Evolutionary conservation across 2,888 invertebrate genomes (phyloP).

Genomic region (Mechanitis messenoides): DNA sequence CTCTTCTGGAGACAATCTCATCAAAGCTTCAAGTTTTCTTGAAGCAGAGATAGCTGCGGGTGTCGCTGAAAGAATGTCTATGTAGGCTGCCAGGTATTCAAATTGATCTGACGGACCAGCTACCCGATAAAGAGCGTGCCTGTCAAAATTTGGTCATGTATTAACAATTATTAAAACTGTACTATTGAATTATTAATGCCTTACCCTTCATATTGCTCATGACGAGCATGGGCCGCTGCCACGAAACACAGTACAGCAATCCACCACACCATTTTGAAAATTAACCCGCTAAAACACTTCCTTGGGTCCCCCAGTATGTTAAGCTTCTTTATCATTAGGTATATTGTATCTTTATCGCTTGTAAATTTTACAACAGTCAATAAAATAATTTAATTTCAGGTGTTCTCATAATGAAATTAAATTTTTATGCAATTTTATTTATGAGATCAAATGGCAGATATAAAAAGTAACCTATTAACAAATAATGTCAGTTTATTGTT

Average conservation of each 20-base stretch:
- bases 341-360: background rate
- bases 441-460: too few species aligned
- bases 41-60: constrained; percentile 43
- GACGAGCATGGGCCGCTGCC: constrained; percentile 46
- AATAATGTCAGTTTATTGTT: too few species aligned
- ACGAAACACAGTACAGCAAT: constrained; percentile 42
- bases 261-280: constrained; percentile 45
- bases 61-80: constrained; percentile 53
- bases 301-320: constrained; percentile 3
- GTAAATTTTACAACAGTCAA: background rate
- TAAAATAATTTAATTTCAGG: too few species aligned
- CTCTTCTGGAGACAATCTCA: constrained; percentile 54
- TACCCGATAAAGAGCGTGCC: constrained; percentile 59
- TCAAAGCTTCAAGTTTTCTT: constrained; percentile 51
- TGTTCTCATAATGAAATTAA: too few species aligned
- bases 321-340: background rate
- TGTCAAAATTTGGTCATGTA: constrained; percentile 29
- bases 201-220: constrained; percentile 69
- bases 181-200: too few species aligned
- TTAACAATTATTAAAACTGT: background rate
- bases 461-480: too few species aligned
- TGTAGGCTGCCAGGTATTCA: constrained; percentile 41
- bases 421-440: too few species aligned
- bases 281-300: constrained; percentile 23
- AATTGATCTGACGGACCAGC: constrained; percentile 47